A percentile compares a stretch with the other conserved stretches of the same genome.
phyloP scores from a whole-genome alignment of 2,113 vertebrate genomes.

The Cynopterus brachyotis region DNA sequence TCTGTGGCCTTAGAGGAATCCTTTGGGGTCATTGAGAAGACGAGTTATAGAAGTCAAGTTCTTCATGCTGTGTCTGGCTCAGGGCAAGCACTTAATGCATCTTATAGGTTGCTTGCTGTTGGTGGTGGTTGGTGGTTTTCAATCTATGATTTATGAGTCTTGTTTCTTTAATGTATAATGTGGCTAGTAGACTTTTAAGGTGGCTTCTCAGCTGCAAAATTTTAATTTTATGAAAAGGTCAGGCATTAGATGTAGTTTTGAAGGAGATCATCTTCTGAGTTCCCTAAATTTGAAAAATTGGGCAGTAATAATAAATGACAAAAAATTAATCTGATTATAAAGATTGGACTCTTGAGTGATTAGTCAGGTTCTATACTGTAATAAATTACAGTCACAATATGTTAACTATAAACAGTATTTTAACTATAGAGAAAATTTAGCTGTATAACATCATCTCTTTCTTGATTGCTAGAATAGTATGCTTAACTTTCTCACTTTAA shows the following conservation, averaged over 20 bases:
- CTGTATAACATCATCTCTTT: neutral
- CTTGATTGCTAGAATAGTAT: neutral
- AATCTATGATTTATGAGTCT: neutral
- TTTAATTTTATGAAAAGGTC: neutral
- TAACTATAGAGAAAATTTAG: neutral
- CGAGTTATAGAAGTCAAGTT: neutral
- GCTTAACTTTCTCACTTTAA: neutral
- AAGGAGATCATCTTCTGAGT: neutral
- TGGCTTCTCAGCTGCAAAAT: neutral
- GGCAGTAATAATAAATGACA: neutral
- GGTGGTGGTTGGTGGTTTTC: neutral
- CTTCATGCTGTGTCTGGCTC: neutral
- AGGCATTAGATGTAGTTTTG: neutral
- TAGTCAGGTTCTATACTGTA: neutral
- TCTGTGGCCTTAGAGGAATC: neutral
- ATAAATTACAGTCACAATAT: neutral
- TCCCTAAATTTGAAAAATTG: constrained; percentile 23
- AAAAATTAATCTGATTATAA: neutral
- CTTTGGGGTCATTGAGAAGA: neutral
- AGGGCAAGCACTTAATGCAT: neutral
- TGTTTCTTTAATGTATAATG: neutral
- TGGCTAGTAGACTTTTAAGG: neutral
- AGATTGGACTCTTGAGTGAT: neutral
- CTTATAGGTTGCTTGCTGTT: neutral
- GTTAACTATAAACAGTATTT: neutral